These are phyloP conservation scores for Petrophora chlorosata DNA, from an alignment of 2,888 invertebrate species.

Conservation along the genomic window DNA sequence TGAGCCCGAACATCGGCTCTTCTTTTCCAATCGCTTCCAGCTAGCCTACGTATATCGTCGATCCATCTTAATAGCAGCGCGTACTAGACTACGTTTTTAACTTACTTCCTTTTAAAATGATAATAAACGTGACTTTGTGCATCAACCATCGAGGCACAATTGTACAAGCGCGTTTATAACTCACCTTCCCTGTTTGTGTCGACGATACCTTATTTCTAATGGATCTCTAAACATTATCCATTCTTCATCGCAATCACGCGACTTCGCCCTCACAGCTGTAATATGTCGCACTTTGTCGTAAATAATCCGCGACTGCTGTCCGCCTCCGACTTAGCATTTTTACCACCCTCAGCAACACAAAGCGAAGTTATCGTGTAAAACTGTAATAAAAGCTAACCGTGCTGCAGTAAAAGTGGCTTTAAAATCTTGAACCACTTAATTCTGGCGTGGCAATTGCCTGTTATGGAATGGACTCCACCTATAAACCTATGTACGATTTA, in stretches of 20 bases:
- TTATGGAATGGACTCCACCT: constrained; percentile 41
- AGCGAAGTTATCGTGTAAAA: constrained; percentile 57
- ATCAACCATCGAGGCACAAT: too few species aligned
- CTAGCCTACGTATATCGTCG: too few species aligned
- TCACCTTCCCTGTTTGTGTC: too few species aligned
- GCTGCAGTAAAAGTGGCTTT: constrained; percentile 48
- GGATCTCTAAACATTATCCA: too few species aligned
- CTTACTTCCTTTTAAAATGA: background rate
- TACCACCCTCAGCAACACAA: constrained; percentile 10
- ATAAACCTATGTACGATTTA: constrained; percentile 36
- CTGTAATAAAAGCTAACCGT: constrained; percentile 53
- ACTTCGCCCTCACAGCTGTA: background rate
- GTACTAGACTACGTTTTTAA: too few species aligned
- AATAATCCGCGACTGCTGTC: constrained; percentile 5
- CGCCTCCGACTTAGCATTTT: background rate
- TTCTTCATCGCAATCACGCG: background rate
- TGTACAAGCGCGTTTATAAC: too few species aligned
- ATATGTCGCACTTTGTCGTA: constrained; percentile 6
- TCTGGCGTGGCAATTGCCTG: constrained; percentile 45
- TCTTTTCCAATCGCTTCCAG: too few species aligned
- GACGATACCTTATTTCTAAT: too few species aligned
- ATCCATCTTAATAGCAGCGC: too few species aligned
- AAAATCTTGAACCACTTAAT: constrained; percentile 60
- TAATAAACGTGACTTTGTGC: too few species aligned
- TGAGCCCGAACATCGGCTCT: too few species aligned